phyloP scores from a whole-genome alignment of 92 coral and sea anemone species.

The Palythoa grandis region DNA sequence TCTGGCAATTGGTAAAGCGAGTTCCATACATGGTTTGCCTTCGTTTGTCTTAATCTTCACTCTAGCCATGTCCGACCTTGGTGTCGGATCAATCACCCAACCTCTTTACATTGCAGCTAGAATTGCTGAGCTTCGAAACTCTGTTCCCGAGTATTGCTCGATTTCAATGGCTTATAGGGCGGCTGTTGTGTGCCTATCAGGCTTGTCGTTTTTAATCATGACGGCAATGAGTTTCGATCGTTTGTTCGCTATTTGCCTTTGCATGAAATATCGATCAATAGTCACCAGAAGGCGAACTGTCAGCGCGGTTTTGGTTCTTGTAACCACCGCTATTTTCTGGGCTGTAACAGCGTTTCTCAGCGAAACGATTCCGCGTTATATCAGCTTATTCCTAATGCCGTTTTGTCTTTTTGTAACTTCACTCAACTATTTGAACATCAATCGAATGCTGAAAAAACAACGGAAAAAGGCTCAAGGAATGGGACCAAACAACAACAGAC shows the following conservation, averaged over 20 bases:
- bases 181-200: conserved; percentile 25
- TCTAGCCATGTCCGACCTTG: conserved; percentile 17
- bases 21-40: background rate
- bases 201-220: conserved; percentile 19
- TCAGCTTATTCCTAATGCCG: conserved; percentile 36
- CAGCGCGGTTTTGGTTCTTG: background rate
- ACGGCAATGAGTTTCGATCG: conserved; percentile 36
- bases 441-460: conserved; percentile 18
- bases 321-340: conserved; percentile 2
- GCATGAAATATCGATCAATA: conserved; percentile 23
- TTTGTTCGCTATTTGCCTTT: conserved; percentile 24
- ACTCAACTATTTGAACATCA: conserved; percentile 31
- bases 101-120: conserved; percentile 23
- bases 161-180: conserved; percentile 5
- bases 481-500: background rate
- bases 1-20: background rate
- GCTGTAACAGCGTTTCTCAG: background rate
- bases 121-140: conserved; percentile 10
- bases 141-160: background rate
- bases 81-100: conserved; percentile 11
- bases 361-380: background rate
- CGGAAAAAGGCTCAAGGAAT: background rate
- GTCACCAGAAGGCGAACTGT: conserved; percentile 31
- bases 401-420: conserved; percentile 23
- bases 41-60: conserved; percentile 16